Base-by-base conservation (phyloP, 2,113 vertebrate species). In the Ranitomeya variabilis region DNA sequence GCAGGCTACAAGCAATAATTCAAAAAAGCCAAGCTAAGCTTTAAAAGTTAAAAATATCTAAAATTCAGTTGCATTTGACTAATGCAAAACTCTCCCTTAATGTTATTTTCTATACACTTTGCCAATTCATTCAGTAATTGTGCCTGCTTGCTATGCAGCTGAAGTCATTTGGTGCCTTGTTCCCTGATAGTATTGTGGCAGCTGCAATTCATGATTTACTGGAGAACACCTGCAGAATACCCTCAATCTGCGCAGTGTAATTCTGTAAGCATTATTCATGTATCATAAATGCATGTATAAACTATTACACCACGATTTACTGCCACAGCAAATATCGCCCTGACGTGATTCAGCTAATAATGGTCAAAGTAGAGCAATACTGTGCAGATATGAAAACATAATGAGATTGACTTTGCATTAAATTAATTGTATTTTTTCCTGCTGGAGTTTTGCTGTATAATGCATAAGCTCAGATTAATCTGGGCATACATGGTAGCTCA, bases 211-310 rank as follows among this genome's bases (percentile, higher is more conserved):
- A 90, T 37, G 87, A 88, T 87, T 91, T 90, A 45, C 85, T 91
- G 91, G 90, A 91, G 90, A 92, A 90, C 90, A 92, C 92, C 92
- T 93, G 92, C 91, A 89, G 84, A 80, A 88, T 87, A 79, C 55
- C 83, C 9, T 90, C 87, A 82, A 73, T 67, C 90, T 37, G 13
- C 52, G 0, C 64, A 85, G 86, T 69, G 80, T 89, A 59, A 52
- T 21, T 74, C 87, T 77, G 45, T 15, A 85, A 78, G 82, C 60
- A 77, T 83, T 83, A 83, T 77, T 66, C 87, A 89, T 84, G 80
- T 77, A 76, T 76, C 87, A 76, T 84, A 88, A 88, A 88, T 77
- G 73, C 81, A 67, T 77, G 87, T 84, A 88, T 26, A 83, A 83
- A 88, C 87, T 88, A 76, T 84, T 77, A 88, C 12, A 62, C 18